Evolutionary conservation across 2,797 vertebrate species (phyloP).

Genomic region (Sitta carolinensis): DNA sequence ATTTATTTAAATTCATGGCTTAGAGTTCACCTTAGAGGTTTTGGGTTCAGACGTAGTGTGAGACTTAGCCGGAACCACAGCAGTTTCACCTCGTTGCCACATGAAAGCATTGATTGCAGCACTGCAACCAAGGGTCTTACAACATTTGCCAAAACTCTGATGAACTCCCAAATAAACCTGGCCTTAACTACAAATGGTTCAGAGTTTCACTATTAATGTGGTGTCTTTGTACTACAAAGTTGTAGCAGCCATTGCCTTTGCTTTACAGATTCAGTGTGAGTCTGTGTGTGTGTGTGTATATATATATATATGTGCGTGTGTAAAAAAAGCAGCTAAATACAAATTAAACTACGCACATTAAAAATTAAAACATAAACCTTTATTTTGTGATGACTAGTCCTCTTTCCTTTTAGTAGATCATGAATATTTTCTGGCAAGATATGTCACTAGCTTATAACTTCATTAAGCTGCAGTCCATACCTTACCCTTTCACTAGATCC

Average conservation of each 20-base stretch:
- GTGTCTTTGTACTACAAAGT: conserved; percentile 6
- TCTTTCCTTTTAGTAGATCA: conserved; percentile 19
- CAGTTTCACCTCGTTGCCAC: conserved; percentile 17
- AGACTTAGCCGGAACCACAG: background rate
- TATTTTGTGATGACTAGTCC: conserved; percentile 12
- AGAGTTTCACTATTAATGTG: background rate
- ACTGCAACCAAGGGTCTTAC: background rate
- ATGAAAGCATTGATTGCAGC: background rate
- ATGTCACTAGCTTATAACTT: conserved; percentile 67
- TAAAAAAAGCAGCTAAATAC: background rate
- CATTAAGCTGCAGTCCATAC: conserved; percentile 67
- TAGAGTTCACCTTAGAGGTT: background rate
- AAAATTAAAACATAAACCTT: background rate
- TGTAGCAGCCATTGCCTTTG: background rate
- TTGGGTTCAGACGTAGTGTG: background rate
- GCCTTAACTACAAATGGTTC: background rate
- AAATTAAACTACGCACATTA: background rate
- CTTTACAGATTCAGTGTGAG: background rate
- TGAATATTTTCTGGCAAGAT: conserved; percentile 62
- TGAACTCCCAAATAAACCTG: conserved; percentile 18
- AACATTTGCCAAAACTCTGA: conserved; percentile 16
- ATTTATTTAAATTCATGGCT: background rate
- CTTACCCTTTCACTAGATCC: conserved; percentile 57
- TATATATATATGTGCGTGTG: too few species aligned
- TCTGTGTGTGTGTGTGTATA: fast-evolving